Evolutionary conservation across 2,888 invertebrate species (phyloP).

Genomic region (Pilophorus perplexus): DNA sequence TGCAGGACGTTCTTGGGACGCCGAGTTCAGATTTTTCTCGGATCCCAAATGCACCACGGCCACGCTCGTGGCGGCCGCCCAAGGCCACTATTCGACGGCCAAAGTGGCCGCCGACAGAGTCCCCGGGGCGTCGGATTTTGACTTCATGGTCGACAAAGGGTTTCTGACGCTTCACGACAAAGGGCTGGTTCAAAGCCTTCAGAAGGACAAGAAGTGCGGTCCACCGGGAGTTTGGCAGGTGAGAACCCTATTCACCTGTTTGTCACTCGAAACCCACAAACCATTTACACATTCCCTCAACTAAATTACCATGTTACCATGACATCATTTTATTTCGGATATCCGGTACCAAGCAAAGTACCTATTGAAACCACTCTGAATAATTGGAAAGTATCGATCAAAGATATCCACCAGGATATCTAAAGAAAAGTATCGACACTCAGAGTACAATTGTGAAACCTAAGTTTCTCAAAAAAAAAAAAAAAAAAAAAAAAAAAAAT

Average conservation of each 20-base stretch:
- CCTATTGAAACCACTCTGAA: no score
- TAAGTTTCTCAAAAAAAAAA: no score
- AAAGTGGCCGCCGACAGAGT: constrained; percentile 51
- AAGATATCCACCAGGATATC: no score
- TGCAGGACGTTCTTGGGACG: constrained; percentile 54
- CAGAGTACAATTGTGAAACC: no score
- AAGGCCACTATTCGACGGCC: constrained; percentile 51
- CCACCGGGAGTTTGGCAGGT: constrained; percentile 48
- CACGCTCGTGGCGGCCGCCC: constrained; percentile 57
- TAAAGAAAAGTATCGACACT: no score
- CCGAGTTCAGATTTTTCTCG: constrained; percentile 57
- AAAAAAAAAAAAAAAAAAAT: no score
- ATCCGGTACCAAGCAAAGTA: no score
- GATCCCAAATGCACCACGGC: constrained; percentile 58
- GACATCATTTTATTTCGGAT: not conserved
- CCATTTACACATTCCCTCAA: not conserved
- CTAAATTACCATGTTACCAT: not conserved
- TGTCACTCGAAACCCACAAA: not conserved
- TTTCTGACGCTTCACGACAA: constrained; percentile 56
- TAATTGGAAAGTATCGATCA: no score
- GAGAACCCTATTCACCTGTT: not conserved
- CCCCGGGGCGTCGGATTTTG: constrained; percentile 53
- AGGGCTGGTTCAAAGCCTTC: constrained; percentile 53
- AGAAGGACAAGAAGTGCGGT: constrained; percentile 52
- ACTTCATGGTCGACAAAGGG: constrained; percentile 57